Percentiles rank a stretch among this genome's conserved stretches.
Evolutionary conservation across 2,113 vertebrate species (phyloP).

Genomic region (Mus spicilegus): DNA sequence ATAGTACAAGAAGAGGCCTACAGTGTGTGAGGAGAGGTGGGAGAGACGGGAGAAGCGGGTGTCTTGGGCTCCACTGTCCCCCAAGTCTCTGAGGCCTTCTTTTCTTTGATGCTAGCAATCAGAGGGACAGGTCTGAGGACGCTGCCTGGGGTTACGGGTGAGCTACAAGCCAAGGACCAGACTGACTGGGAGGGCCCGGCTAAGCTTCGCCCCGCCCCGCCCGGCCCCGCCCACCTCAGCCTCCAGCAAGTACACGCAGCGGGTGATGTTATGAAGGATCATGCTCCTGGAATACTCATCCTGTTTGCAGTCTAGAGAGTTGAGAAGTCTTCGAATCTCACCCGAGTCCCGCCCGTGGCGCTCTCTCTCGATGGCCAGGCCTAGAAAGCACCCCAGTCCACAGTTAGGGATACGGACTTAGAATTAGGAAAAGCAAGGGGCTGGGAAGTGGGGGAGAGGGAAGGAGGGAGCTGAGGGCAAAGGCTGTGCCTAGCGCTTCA

Average conservation of each 20-base stretch:
- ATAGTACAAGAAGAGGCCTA: slow-evolving; percentile 53
- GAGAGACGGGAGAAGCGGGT: background rate
- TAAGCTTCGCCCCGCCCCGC: background rate
- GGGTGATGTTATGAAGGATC: slow-evolving; percentile 79
- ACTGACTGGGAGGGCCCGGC: background rate
- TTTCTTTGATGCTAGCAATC: background rate
- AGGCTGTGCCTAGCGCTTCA: background rate
- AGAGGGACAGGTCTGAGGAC: background rate
- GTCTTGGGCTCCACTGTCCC: background rate
- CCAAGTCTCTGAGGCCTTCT: background rate
- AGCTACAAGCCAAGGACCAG: too few species aligned
- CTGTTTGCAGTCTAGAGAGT: slow-evolving; percentile 72
- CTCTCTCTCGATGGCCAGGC: slow-evolving; percentile 75
- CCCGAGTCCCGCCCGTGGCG: slow-evolving; percentile 67
- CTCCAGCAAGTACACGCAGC: slow-evolving; percentile 82
- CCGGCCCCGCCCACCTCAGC: slow-evolving; percentile 70
- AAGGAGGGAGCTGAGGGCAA: background rate
- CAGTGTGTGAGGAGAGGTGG: background rate
- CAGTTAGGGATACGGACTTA: slow-evolving; percentile 53
- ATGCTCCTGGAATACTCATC: slow-evolving; percentile 75
- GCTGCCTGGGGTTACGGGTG: background rate
- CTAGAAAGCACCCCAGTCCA: slow-evolving; percentile 72
- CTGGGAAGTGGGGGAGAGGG: background rate
- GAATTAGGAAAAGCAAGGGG: background rate
- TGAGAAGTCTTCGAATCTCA: slow-evolving; percentile 80